Conservation (phyloP, 2,888 invertebrate species). For the Capitulum mitella region DNA sequence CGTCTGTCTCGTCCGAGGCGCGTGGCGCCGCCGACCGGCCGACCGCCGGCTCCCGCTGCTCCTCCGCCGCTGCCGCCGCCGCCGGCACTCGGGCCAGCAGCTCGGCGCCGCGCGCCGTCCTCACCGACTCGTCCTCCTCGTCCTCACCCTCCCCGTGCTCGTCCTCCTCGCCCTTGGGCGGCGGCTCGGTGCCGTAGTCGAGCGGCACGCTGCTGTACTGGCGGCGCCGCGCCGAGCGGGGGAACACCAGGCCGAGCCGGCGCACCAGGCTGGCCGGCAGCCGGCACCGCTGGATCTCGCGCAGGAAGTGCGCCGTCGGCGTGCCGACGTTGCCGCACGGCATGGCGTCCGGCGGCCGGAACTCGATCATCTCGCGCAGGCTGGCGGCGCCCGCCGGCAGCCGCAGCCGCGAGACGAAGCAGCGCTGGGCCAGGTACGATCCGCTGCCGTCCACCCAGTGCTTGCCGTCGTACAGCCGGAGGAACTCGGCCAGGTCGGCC, state of each 20-base stretch:
- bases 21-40: background rate
- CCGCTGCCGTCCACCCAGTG: constrained; percentile 25
- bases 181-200: constrained; percentile 40
- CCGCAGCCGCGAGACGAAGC: background rate
- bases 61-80: background rate
- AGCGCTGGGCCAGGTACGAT: background rate
- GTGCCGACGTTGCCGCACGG: constrained; percentile 51
- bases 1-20: constrained; percentile 43
- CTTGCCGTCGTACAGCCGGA: background rate
- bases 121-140: background rate
- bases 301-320: constrained; percentile 45
- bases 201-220: constrained; percentile 47
- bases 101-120: background rate
- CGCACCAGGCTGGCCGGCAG: constrained; percentile 44
- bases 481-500: constrained; percentile 25
- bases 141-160: too few species aligned
- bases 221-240: constrained; percentile 39
- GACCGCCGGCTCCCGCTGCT: background rate
- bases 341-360: constrained; percentile 40
- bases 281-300: constrained; percentile 44
- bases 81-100: background rate
- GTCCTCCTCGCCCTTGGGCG: background rate
- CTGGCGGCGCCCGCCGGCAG: background rate
- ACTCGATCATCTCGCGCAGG: background rate
- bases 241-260: constrained; percentile 42